Conservation (phyloP, 2,113 vertebrate genomes). For the Actenoides hombroni region DNA sequence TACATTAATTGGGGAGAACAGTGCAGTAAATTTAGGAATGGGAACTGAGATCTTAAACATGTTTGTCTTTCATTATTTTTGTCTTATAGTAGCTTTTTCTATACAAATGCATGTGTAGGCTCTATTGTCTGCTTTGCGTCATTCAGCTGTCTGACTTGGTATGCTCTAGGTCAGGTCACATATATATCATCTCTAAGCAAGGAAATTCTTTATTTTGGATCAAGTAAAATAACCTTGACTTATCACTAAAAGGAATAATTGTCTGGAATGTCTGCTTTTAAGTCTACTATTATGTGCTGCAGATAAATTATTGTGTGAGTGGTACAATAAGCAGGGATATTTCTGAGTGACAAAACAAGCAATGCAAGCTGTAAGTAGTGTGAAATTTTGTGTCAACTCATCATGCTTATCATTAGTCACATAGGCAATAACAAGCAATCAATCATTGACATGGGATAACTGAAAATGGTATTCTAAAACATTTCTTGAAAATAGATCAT, state of each 20-base stretch:
- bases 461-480: constrained; percentile 14
- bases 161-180: constrained; percentile 57
- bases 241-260: constrained; percentile 59
- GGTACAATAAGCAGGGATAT: constrained; percentile 47
- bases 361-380: background rate
- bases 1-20: background rate
- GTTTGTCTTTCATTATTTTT: constrained; percentile 32
- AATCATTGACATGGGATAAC: background rate
- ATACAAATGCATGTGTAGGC: background rate
- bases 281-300: background rate
- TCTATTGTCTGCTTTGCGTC: constrained; percentile 64
- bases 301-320: constrained; percentile 59
- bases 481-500: constrained; percentile 33
- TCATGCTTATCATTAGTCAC: constrained; percentile 44
- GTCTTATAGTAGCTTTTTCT: constrained; percentile 10
- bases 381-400: constrained; percentile 35
- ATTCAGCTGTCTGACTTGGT: constrained; percentile 49
- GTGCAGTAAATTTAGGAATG: constrained; percentile 7
- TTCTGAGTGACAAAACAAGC: constrained; percentile 55
- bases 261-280: constrained; percentile 56
- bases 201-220: constrained; percentile 53
- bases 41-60: background rate
- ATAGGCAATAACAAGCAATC: constrained; percentile 17
- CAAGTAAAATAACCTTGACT: constrained; percentile 49
- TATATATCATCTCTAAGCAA: constrained; percentile 47